Evolutionary conservation across 2,888 invertebrate genomes (phyloP).

Genomic region (Cryptophagus acutangulus): DNA sequence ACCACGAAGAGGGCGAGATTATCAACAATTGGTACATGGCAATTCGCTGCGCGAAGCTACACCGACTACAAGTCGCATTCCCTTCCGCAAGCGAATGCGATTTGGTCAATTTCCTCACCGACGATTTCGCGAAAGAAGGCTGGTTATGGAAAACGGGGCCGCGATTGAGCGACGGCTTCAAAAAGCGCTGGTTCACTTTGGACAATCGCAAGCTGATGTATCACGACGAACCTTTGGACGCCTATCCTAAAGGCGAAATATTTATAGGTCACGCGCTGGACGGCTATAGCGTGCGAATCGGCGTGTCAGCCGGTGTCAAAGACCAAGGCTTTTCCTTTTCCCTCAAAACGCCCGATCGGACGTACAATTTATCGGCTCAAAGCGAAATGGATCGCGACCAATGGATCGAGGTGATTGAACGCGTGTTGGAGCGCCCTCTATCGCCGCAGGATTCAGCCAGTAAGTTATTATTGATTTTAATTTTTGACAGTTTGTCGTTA

Average conservation of each 20-base stretch:
- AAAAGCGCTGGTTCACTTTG: conserved; percentile 83
- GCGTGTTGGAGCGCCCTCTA: conserved; percentile 67
- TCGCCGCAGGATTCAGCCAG: conserved; percentile 74
- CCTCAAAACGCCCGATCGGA: conserved; percentile 72
- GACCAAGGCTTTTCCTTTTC: conserved; percentile 79
- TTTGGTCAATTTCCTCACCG: conserved; percentile 66
- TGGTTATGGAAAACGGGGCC: conserved; percentile 90
- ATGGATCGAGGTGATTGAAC: conserved; percentile 75
- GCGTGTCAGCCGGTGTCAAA: conserved; percentile 62
- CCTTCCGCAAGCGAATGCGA: conserved; percentile 71
- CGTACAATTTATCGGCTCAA: conserved; percentile 71
- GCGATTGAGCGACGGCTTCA: conserved; percentile 71
- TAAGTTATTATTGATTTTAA: too few relatives aligned
- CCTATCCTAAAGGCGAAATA: conserved; percentile 87
- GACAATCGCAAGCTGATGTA: conserved; percentile 91
- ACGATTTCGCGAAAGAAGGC: conserved; percentile 81
- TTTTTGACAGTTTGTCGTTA: conserved; percentile 5
- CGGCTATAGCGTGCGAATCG: conserved; percentile 69
- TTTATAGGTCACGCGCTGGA: conserved; percentile 76
- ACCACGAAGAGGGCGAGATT: conserved; percentile 79
- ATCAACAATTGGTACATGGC: conserved; percentile 73
- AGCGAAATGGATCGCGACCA: conserved; percentile 71
- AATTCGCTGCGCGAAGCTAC: conserved; percentile 74
- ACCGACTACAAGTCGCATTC: conserved; percentile 75
- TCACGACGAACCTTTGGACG: conserved; percentile 80